A percentile compares a stretch with the other conserved stretches of the same genome.
phyloP scores from a whole-genome alignment of 2,797 vertebrate genomes.

The Thalassophryne amazonica region DNA sequence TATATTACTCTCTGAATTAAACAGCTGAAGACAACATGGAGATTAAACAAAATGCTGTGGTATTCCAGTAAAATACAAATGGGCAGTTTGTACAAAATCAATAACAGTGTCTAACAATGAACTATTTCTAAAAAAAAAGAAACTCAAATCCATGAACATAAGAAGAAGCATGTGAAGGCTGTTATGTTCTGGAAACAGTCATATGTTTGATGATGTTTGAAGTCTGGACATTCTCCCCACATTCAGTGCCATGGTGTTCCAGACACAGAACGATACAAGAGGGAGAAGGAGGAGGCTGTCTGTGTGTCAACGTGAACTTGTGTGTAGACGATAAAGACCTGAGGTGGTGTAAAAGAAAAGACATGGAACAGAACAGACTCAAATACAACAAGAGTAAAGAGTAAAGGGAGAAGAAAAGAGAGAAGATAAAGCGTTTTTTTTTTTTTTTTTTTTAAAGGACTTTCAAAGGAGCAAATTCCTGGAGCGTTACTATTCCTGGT shows the following conservation, averaged over 20 bases:
- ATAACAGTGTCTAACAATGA: background rate
- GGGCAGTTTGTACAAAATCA: background rate
- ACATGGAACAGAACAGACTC: slow-evolving; percentile 4
- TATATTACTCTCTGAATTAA: no score
- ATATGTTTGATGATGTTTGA: slow-evolving; percentile 61
- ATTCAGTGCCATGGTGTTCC: slow-evolving; percentile 54
- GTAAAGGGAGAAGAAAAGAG: background rate
- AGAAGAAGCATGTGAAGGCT: slow-evolving; percentile 5
- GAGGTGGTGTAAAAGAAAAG: slow-evolving; percentile 21
- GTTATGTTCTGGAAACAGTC: slow-evolving; percentile 59
- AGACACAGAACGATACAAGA: slow-evolving; percentile 54
- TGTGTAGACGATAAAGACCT: slow-evolving; percentile 29
- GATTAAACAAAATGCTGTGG: no score
- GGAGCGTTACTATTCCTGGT: slow-evolving; percentile 72
- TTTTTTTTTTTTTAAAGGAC: no score
- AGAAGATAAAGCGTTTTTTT: background rate
- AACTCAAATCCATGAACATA: background rate
- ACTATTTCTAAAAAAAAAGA: background rate
- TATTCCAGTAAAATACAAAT: no score
- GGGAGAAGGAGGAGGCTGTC: background rate
- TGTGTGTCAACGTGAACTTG: slow-evolving; percentile 8
- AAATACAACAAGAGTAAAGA: background rate
- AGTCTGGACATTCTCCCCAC: slow-evolving; percentile 27
- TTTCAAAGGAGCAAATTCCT: slow-evolving; percentile 65
- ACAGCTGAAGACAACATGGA: no score